These are phyloP conservation scores for Sminthopsis crassicaudata DNA, from an alignment of 2,113 vertebrate genomes.

Conservation along the genomic window DNA sequence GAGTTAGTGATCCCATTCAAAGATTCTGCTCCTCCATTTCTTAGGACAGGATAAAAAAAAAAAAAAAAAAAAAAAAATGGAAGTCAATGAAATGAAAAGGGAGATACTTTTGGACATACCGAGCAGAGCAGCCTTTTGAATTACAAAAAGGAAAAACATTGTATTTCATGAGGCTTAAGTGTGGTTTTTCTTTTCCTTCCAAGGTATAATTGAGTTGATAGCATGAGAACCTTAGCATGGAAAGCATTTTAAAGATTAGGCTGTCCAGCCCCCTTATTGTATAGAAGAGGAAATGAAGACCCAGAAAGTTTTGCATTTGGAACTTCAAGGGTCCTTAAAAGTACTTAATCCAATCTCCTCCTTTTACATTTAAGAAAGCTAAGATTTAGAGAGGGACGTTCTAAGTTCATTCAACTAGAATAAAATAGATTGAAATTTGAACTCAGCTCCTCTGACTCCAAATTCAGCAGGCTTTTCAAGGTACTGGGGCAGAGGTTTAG, in stretches of 20 bases:
- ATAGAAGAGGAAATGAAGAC: constrained; percentile 20
- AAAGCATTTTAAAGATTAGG: not conserved
- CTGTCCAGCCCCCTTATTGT: not conserved
- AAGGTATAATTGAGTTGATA: constrained; percentile 23
- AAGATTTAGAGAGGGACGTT: constrained; percentile 11
- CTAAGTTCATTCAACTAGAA: not conserved
- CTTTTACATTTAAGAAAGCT: constrained; percentile 34
- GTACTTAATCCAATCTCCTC: not conserved
- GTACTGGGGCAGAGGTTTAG: not conserved
- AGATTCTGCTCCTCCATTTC: constrained; percentile 19
- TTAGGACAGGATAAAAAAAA: constrained; percentile 40
- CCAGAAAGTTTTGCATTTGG: not conserved
- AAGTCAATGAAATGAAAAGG: constrained; percentile 43
- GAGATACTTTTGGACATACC: constrained; percentile 37
- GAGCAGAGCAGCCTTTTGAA: constrained; percentile 34
- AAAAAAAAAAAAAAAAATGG: constrained; percentile 31
- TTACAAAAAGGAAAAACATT: constrained; percentile 23
- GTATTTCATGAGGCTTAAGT: constrained; percentile 18
- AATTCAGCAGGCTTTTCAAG: not conserved
- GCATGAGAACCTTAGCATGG: not conserved
- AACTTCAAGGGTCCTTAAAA: not conserved
- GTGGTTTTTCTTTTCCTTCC: constrained; percentile 40
- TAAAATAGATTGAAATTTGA: not conserved
- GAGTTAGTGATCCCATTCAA: constrained; percentile 41
- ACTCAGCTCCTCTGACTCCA: not conserved